A percentile compares a stretch with the other conserved stretches of the same genome.
These are phyloP conservation scores for Lasiurus borealis DNA, from an alignment of 2,113 vertebrate species.

Conservation along the genomic window DNA sequence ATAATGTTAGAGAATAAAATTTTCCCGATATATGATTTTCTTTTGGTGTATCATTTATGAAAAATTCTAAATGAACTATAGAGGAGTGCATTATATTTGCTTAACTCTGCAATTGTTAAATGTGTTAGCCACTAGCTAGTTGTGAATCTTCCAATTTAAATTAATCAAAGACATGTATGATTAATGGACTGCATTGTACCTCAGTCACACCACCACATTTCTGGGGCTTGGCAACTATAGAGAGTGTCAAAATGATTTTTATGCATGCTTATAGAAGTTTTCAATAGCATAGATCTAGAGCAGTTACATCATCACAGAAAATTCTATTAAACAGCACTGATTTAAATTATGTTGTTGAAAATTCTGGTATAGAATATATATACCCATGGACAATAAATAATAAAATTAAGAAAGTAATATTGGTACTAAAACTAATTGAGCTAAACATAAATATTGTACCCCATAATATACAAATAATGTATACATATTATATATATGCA, in stretches of 20 bases:
- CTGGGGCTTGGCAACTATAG: background rate
- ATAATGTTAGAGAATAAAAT: background rate
- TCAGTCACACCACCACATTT: background rate
- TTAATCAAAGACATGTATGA: conserved; percentile 2
- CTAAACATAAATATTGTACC: background rate
- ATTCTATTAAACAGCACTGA: background rate
- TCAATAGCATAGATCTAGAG: background rate
- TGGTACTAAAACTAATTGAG: background rate
- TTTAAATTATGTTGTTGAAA: background rate
- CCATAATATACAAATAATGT: background rate
- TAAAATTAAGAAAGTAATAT: background rate
- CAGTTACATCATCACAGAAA: background rate
- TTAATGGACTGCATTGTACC: background rate
- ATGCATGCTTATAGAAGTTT: too few species aligned
- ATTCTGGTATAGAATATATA: background rate
- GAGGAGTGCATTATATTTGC: background rate
- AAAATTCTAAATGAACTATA: background rate
- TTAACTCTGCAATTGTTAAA: background rate
- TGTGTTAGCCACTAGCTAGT: background rate
- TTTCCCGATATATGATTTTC: background rate
- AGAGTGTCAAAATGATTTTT: too few species aligned
- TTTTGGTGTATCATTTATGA: background rate
- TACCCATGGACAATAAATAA: background rate
- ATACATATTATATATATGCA: background rate
- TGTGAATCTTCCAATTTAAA: background rate